Evolutionary conservation across 2,113 vertebrate species (phyloP).

Genomic region (Egretta garzetta): DNA sequence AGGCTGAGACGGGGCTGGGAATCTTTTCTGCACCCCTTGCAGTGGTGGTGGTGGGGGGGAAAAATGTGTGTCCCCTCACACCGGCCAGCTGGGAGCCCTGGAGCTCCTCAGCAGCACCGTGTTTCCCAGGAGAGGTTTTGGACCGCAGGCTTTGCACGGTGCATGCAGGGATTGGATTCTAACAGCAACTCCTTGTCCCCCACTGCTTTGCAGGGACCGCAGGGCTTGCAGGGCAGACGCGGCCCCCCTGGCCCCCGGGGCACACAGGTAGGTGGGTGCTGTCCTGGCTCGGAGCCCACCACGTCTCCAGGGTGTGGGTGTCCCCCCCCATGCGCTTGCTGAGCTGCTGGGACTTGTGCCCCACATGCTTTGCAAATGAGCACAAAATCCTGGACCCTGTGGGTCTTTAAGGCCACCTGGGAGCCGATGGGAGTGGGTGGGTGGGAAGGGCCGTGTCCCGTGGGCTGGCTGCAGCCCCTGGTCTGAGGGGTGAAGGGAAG

Average conservation of each 20-base stretch:
- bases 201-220: slow-evolving; percentile 74
- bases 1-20: fast-evolving
- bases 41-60: too few species aligned
- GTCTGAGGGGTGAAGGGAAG: background rate
- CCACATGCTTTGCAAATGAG: fast-evolving
- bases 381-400: fast-evolving
- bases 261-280: slow-evolving; percentile 71
- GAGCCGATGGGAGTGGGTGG: background rate
- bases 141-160: fast-evolving
- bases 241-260: slow-evolving; percentile 80
- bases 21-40: fast-evolving
- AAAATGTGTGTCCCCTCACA: background rate
- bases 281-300: background rate
- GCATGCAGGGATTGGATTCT: background rate
- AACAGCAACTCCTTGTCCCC: background rate
- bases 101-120: background rate
- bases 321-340: fast-evolving
- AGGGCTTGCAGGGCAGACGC: slow-evolving; percentile 80
- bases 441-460: fast-evolving
- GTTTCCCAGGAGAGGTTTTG: background rate
- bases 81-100: fast-evolving
- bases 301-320: background rate
- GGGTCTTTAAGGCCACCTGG: fast-evolving
- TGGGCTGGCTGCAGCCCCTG: background rate
- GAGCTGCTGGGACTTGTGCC: background rate